Conservation (phyloP, 2,113 vertebrate genomes). For the Todiramphus chloris region DNA sequence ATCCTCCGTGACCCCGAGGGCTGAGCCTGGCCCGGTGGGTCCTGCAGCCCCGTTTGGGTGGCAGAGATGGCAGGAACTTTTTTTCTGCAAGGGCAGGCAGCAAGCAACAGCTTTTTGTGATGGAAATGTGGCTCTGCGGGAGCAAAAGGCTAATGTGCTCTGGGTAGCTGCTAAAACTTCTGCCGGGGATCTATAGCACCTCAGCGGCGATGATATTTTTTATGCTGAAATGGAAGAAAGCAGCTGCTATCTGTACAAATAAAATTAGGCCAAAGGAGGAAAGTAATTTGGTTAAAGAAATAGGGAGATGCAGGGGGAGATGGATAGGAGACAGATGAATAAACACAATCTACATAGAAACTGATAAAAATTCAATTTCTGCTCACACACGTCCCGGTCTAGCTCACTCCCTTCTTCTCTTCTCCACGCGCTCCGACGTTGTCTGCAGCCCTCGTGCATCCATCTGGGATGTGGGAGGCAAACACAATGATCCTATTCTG, state of each 20-base stretch:
- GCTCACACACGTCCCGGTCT: constrained; percentile 37
- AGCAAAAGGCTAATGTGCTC: neutral
- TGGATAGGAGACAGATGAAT: constrained; percentile 70
- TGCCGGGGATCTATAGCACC: neutral
- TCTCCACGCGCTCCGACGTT: neutral
- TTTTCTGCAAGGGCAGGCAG: neutral
- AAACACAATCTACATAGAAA: constrained; percentile 62
- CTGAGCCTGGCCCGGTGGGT: neutral
- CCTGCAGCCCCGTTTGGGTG: accelerated
- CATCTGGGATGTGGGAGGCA: constrained; percentile 76
- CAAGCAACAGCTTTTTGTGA: neutral
- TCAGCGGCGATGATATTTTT: constrained; percentile 7
- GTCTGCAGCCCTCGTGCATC: constrained; percentile 53
- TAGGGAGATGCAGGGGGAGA: constrained; percentile 59
- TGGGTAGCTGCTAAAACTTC: neutral
- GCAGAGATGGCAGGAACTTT: neutral
- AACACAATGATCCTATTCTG: constrained; percentile 58
- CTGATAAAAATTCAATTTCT: constrained; percentile 66
- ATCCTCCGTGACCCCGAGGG: accelerated
- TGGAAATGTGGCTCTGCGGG: neutral
- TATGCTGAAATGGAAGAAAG: constrained; percentile 40
- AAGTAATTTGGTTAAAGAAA: constrained; percentile 68
- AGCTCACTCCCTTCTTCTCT: constrained; percentile 56
- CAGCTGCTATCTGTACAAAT: constrained; percentile 64
- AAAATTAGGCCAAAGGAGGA: constrained; percentile 69